A percentile compares a stretch with the other conserved stretches of the same genome.
Evolutionary conservation across 2,797 vertebrate species (phyloP).

Genomic region (Gouania willdenowi): DNA sequence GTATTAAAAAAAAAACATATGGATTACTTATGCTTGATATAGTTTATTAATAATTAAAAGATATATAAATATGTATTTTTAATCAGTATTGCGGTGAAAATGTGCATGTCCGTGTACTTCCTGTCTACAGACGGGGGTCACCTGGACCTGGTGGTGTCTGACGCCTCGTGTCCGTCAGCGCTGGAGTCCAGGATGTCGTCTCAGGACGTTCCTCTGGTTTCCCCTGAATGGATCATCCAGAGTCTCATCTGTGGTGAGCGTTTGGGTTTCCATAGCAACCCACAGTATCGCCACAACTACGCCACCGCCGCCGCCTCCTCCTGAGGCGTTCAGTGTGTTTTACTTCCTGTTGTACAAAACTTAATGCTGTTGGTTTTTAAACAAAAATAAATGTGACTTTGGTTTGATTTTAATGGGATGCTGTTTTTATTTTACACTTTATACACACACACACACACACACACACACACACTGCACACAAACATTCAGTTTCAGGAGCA

Average conservation of each 20-base stretch:
- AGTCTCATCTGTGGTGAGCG: slow-evolving; percentile 86
- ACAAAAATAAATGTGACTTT: slow-evolving; percentile 85
- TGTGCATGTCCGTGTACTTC: no score
- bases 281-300: slow-evolving; percentile 82
- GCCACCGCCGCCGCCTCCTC: slow-evolving; percentile 38
- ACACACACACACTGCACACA: no score
- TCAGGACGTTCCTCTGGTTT: slow-evolving; percentile 84
- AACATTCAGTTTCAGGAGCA: no score
- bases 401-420: slow-evolving; percentile 76
- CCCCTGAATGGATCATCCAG: slow-evolving; percentile 94
- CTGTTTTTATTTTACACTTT: slow-evolving; percentile 32
- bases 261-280: slow-evolving; percentile 80
- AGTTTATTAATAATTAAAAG: no score
- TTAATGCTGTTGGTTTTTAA: slow-evolving; percentile 90
- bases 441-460: no score
- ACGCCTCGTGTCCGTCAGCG: slow-evolving; percentile 79
- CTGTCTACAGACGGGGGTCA: slow-evolving; percentile 76
- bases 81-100: no score
- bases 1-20: no score
- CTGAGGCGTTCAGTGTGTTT: slow-evolving; percentile 56
- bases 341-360: slow-evolving; percentile 89
- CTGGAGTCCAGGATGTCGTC: slow-evolving; percentile 79
- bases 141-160: slow-evolving; percentile 87
- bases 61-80: no score
- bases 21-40: no score